Evolutionary conservation across 2,888 invertebrate genomes (phyloP), one percentile per base, ranked within the genome.

Genomic region (Periphyllus acericola): DNA sequence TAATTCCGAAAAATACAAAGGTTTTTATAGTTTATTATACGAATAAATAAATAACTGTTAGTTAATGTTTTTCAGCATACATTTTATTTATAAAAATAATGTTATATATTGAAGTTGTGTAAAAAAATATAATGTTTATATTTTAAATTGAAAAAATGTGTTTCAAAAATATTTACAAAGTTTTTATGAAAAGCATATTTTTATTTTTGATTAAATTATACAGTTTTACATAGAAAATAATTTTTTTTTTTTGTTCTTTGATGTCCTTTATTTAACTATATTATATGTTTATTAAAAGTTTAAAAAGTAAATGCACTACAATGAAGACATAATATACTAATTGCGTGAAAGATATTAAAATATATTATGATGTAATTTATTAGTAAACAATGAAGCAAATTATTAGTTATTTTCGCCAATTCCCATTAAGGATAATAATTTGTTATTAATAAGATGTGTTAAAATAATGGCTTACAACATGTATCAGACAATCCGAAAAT

Each of bases 401-500:
- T 55, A 25, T 25, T 25, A 60, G 14, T 68, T 29, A 25, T 25
- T 68, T 68, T 29, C 21, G 21, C 6, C 21, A 60, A 60, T 14
- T 14, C 46, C 2, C 46, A 46, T 14, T 46, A 46, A 46, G 46
- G 14, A 46, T 14, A 11, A 46, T 40, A 14, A 46, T 46, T 46
- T 25, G 1, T 60, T 25, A 60, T 29, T 4, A 3, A 71, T 71
- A 29, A 1, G 71, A 19, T 32, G 25, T 2, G 34, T 85, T 78
- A 85, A 52, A 85, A 78, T 68, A 85, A n/a, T 4, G 76, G 34
- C 66, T 87, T 87, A 40, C 87, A 87, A 34, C 87, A 87, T 21
- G 81, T 66, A 40, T 87, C 87, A 19, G 87, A 74, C 11, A 87
- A 29, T 25, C 87, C 87, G 46, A 87, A 81, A 25, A 87, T 87